phyloP scores from a whole-genome alignment of 2,888 invertebrate genomes.

The Hydriomena furcata region DNA sequence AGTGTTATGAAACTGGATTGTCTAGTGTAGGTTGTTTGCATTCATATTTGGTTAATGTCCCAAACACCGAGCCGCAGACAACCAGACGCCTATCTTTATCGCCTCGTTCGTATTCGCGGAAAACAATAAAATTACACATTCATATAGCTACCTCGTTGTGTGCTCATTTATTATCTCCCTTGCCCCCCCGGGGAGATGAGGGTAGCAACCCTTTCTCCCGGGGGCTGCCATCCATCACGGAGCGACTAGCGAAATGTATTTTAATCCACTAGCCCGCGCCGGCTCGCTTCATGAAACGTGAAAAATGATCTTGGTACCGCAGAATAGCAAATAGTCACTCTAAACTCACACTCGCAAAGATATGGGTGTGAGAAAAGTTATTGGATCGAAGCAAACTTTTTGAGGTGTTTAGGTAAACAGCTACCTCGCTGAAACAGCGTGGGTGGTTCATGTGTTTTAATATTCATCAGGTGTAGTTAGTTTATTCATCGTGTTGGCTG shows the following conservation, averaged over 20 bases:
- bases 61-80: slow-evolving; percentile 23
- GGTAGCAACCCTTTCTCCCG: slow-evolving; percentile 69
- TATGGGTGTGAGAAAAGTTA: slow-evolving; percentile 6
- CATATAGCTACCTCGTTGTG: slow-evolving; percentile 51
- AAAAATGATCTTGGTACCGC: slow-evolving; percentile 69
- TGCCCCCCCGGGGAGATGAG: slow-evolving; percentile 17
- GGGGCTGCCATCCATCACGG: slow-evolving; percentile 70
- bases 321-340: slow-evolving; percentile 21
- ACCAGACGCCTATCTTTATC: slow-evolving; percentile 28
- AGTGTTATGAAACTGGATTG: not conserved
- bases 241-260: slow-evolving; percentile 78
- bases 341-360: slow-evolving; percentile 41
- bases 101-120: slow-evolving; percentile 26
- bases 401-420: slow-evolving; percentile 18
- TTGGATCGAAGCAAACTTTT: slow-evolving; percentile 22
- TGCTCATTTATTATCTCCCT: slow-evolving; percentile 46
- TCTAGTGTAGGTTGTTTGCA: not conserved
- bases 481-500: too few relatives aligned
- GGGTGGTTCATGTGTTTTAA: too few relatives aligned
- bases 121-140: slow-evolving; percentile 55
- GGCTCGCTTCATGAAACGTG: slow-evolving; percentile 80
- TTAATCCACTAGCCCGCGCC: slow-evolving; percentile 78
- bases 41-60: slow-evolving; percentile 1
- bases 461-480: too few relatives aligned
- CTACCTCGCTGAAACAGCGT: too few relatives aligned